These are phyloP conservation scores for Zosterops hypoxanthus DNA, from an alignment of 2,113 vertebrate species.

Conservation along the genomic window DNA sequence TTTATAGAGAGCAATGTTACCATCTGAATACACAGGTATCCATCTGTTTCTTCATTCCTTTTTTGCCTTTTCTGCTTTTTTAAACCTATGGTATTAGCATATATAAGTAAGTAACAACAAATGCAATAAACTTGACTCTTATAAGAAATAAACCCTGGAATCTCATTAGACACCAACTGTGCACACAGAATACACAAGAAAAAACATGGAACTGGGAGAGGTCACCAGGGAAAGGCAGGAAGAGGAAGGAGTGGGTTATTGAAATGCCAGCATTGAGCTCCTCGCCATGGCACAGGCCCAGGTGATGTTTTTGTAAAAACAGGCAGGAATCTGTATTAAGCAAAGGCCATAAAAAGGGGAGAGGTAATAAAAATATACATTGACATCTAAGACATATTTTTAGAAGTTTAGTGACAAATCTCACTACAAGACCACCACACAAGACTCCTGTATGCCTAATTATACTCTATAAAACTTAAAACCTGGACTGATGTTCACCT, in stretches of 20 bases:
- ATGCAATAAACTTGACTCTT: background rate
- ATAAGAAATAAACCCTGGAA: background rate
- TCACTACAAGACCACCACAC: background rate
- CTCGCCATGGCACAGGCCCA: rapidly evolving
- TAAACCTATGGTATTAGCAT: background rate
- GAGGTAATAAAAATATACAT: background rate
- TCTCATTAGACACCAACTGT: background rate
- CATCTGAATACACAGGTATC: background rate
- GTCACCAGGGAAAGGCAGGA: background rate
- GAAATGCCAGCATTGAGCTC: background rate
- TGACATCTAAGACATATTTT: background rate
- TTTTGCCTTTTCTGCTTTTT: background rate
- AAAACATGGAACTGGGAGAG: background rate
- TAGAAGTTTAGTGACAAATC: background rate
- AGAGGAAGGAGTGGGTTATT: background rate
- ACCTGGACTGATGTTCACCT: too few relatives aligned
- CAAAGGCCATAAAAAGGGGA: background rate
- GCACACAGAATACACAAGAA: background rate
- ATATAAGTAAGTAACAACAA: background rate
- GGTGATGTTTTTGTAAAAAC: background rate
- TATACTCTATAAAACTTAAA: background rate
- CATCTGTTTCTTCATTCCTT: background rate
- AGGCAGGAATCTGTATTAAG: background rate
- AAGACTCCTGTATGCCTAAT: background rate
- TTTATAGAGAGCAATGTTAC: background rate